Base-by-base conservation (phyloP, 2,113 vertebrate genomes). In the Clarias batrachus region DNA sequence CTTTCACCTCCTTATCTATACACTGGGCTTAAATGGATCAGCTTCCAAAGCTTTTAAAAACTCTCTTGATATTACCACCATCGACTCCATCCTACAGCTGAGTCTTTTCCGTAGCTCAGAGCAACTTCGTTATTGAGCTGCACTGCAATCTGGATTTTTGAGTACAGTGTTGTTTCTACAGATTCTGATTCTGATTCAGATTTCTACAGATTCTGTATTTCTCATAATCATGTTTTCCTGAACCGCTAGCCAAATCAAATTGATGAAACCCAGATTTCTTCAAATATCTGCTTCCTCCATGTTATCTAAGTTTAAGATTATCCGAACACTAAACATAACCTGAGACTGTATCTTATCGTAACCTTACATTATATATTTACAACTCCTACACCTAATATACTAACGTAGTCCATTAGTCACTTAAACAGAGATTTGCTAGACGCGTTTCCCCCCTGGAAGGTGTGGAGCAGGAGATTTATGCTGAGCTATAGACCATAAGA, bases 391-490 rank as follows among this genome's bases (percentile, higher is more conserved):
- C 8, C 21, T 12, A 48, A 62, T 68, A 78, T 17, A 23, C 60
- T 48, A 60, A 81, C 62, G 37, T 65, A 56, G 33, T 88, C 80
- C 52, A 82, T n/a, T 27, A 83, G 80, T 30, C 62, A 41, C 25
- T 62, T 85, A 30, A 79, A 37, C 33, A 78, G 79, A 16, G 66
- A 88, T 85, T 48, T 88, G 83, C 57, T 48, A 25, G 81, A 84
- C 66, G 48, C 23, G 30, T 57, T 86, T 80, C 23, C 52, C 52
- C 4, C 48, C 57, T 84, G 81, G 62, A 81, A 70, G 60, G 82
- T 87, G 70, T 89, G 63, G 59, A 77, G 82, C 76, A 60, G 48
- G 52, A 85, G 41, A 82, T 87, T 87, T 60, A 56, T 87, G 16
- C 4, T 3, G 87, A 3, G 79, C 57, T 86, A 23, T 77, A 83